Percentiles rank a stretch among this genome's conserved stretches.
These are phyloP conservation scores for Crocallis elinguaria DNA, from an alignment of 2,888 invertebrate genomes.

Conservation along the genomic window DNA sequence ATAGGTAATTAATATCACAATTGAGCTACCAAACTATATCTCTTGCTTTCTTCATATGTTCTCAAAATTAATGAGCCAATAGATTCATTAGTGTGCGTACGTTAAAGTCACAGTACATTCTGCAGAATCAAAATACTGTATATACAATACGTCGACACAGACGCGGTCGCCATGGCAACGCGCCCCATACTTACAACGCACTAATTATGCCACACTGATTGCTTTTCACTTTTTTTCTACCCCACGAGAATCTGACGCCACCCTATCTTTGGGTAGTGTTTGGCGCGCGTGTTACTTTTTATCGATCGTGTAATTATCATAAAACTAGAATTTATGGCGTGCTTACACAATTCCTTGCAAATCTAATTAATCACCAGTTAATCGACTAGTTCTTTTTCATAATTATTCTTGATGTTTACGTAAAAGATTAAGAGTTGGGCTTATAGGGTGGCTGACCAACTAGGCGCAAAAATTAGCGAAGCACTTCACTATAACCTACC, in stretches of 20 bases:
- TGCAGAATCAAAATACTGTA: not conserved
- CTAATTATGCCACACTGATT: conserved; percentile 85
- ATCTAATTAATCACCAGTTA: no score
- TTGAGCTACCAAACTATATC: no score
- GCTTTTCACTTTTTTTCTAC: conserved; percentile 83
- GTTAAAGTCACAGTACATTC: not conserved
- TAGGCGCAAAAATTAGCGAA: no score
- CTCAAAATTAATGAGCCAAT: not conserved
- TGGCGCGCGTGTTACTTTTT: conserved; percentile 54
- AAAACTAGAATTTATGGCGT: conserved; percentile 32
- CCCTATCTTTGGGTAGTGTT: conserved; percentile 70
- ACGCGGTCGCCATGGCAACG: conserved; percentile 77
- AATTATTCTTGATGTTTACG: no score
- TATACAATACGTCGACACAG: conserved; percentile 25
- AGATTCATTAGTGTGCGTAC: not conserved
- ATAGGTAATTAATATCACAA: no score
- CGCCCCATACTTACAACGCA: conserved; percentile 84
- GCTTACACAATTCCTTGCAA: conserved; percentile 23
- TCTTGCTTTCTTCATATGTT: not conserved
- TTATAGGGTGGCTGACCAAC: no score
- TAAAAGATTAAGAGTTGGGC: no score
- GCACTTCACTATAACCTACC: no score
- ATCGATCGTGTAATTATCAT: conserved; percentile 53
- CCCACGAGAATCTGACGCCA: conserved; percentile 80
- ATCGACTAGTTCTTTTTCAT: no score